phyloP scores from a whole-genome alignment of 2,797 vertebrate genomes.

The Balearica regulorum region DNA sequence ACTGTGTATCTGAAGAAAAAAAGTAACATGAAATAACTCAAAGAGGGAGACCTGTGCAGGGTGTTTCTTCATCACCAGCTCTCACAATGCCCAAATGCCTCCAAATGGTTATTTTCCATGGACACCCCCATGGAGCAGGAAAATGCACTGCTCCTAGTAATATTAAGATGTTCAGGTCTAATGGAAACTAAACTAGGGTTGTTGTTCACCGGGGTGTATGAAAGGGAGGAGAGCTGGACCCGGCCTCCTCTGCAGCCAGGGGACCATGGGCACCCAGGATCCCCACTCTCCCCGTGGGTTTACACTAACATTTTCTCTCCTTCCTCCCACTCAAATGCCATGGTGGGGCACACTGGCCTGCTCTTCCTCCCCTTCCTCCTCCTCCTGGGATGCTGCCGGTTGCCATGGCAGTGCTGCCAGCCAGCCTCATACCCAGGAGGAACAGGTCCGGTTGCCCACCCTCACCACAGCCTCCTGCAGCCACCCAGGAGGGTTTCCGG shows the following conservation, averaged over 20 bases:
- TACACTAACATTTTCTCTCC: not conserved
- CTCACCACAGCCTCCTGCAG: not conserved
- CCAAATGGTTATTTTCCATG: not conserved
- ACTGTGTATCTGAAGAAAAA: not conserved
- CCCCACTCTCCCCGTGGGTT: accelerated
- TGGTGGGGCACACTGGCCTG: not conserved
- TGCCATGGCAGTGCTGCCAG: not conserved
- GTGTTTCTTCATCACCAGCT: not conserved
- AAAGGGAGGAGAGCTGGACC: not conserved
- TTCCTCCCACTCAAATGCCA: not conserved
- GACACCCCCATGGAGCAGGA: not conserved
- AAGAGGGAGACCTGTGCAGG: not conserved
- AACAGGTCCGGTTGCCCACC: not conserved
- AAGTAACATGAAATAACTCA: not conserved
- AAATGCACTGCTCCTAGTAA: not conserved
- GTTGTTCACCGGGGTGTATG: not conserved
- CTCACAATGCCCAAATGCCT: accelerated
- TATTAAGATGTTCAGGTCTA: not conserved
- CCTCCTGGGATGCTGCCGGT: not conserved
- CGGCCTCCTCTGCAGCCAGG: accelerated
- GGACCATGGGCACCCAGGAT: not conserved
- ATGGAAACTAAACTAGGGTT: not conserved
- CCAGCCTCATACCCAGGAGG: not conserved
- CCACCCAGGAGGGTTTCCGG: not conserved
- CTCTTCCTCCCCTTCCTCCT: not conserved